phyloP scores from a whole-genome alignment of 2,888 invertebrate genomes.

The Scaptomyza parva region DNA sequence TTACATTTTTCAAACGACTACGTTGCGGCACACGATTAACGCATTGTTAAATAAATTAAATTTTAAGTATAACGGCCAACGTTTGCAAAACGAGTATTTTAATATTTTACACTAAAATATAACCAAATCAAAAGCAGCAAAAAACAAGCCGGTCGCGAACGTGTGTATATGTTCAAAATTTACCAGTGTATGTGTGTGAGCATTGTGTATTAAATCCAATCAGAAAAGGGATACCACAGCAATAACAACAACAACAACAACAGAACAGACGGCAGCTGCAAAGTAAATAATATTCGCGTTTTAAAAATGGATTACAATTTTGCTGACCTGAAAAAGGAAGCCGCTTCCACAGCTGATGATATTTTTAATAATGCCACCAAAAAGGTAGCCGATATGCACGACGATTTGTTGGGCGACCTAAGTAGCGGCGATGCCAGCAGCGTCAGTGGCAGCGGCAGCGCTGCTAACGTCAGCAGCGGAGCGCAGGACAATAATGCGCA shows the following conservation, averaged over 20 bases:
- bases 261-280: constrained; percentile 6
- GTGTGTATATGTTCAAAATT: constrained; percentile 9
- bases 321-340: constrained; percentile 81
- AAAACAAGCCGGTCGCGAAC: constrained; percentile 33
- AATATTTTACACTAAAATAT: constrained; percentile 9
- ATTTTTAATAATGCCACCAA: constrained; percentile 64
- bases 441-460: constrained; percentile 7
- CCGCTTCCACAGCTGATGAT: constrained; percentile 75
- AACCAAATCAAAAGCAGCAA: constrained; percentile 12
- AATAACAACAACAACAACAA: constrained; percentile 12
- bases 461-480: constrained; percentile 57
- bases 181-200: constrained; percentile 6
- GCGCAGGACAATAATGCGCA: constrained; percentile 82
- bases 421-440: constrained; percentile 18
- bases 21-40: constrained; percentile 29
- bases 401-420: constrained; percentile 57
- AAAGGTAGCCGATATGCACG: constrained; percentile 50
- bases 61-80: constrained; percentile 51
- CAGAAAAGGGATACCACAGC: constrained; percentile 60
- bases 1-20: constrained; percentile 46
- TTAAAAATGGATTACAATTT: constrained; percentile 82
- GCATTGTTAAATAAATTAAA: constrained; percentile 45
- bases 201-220: constrained; percentile 40
- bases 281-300: constrained; percentile 29
- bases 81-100: constrained; percentile 22